Percentiles rank a stretch among this genome's conserved stretches.
Evolutionary conservation across 1,140 invertebrate genomes (phyloP).

Genomic region (Frieseomelitta varia): DNA sequence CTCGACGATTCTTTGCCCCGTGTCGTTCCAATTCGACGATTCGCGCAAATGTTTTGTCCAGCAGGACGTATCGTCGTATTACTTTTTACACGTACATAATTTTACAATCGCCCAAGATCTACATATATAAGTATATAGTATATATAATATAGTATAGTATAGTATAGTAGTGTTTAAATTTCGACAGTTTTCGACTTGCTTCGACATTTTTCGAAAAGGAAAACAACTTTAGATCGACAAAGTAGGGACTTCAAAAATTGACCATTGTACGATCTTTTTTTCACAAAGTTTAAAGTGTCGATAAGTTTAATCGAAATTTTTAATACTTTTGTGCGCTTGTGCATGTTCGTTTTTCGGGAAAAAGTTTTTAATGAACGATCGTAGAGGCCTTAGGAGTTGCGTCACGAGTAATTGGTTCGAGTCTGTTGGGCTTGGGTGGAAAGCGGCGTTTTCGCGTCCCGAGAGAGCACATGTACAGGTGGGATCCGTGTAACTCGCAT

Average conservation of each 20-base stretch:
- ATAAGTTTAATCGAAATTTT: too few species aligned
- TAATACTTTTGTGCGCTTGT: too few species aligned
- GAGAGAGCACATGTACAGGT: background rate
- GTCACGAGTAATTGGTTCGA: conserved; percentile 38
- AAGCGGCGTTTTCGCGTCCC: conserved; percentile 20
- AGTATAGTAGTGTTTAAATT: too few species aligned
- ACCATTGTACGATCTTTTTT: too few species aligned
- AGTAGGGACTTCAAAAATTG: too few species aligned
- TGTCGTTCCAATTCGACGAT: background rate
- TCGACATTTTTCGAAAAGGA: too few species aligned
- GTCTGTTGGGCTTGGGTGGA: conserved; percentile 2
- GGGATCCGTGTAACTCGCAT: conserved; percentile 3
- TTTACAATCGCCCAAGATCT: background rate
- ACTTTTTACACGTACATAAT: too few species aligned
- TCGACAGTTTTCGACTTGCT: too few species aligned
- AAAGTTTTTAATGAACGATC: background rate
- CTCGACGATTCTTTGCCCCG: background rate
- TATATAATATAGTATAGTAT: too few species aligned
- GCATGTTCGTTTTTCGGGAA: background rate
- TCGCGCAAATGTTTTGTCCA: background rate
- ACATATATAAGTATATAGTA: too few species aligned
- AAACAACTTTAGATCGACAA: too few species aligned
- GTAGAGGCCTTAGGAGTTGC: background rate
- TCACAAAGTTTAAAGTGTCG: too few species aligned
- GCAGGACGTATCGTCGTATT: background rate